Percentiles rank a stretch among this genome's conserved stretches.
These are phyloP conservation scores for Blennius ocellaris DNA, from an alignment of 2,113 vertebrate genomes.

Conservation along the genomic window DNA sequence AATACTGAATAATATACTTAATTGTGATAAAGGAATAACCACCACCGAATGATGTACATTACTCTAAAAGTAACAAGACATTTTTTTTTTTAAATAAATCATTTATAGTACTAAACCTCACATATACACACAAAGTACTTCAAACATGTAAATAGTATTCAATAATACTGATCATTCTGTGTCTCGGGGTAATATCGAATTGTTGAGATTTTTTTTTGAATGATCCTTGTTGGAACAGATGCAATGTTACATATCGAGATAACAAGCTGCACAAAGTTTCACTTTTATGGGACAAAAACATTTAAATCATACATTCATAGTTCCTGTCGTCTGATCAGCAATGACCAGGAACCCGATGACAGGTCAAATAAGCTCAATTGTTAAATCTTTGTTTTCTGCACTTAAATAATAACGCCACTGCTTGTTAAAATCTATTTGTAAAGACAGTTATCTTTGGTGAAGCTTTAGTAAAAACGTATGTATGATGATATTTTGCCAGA, in stretches of 20 bases:
- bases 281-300: too few species aligned
- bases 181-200: neutral
- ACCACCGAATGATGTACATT: neutral
- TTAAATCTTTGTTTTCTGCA: neutral
- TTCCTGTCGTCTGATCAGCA: neutral
- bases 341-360: neutral
- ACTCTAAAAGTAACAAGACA: neutral
- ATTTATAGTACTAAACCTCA: neutral
- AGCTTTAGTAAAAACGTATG: neutral
- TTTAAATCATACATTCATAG: too few species aligned
- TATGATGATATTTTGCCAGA: conserved; percentile 8
- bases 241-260: too few species aligned
- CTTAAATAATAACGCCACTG: neutral
- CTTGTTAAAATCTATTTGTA: neutral
- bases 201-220: neutral
- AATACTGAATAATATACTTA: too few species aligned
- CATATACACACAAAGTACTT: neutral
- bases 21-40: too few species aligned
- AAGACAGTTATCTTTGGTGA: neutral
- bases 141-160: neutral
- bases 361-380: too few species aligned
- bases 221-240: neutral
- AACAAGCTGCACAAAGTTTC: too few species aligned
- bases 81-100: neutral
- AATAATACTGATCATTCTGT: neutral